Percentiles rank a stretch among this genome's conserved stretches.
These are phyloP conservation scores for Rutpela maculata DNA, from an alignment of 2,888 invertebrate genomes.

Conservation along the genomic window DNA sequence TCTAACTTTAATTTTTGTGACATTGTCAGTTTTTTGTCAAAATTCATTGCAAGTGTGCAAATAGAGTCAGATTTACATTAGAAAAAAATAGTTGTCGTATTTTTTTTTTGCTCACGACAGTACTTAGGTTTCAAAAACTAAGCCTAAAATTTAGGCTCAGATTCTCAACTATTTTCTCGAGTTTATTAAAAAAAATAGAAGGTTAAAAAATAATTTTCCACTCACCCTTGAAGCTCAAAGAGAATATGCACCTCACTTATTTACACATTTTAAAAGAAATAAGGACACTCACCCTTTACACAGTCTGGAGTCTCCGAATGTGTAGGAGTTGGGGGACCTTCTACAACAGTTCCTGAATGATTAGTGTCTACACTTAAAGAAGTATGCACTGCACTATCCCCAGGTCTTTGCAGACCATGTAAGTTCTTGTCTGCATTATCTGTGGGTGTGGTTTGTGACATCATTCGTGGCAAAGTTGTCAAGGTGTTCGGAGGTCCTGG, in stretches of 20 bases:
- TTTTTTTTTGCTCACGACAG: too few relatives aligned
- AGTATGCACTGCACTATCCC: conserved; percentile 67
- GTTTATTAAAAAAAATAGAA: too few relatives aligned
- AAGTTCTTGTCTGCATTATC: conserved; percentile 65
- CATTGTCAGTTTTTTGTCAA: too few relatives aligned
- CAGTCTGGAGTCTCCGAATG: conserved; percentile 84
- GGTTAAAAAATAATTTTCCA: neutral
- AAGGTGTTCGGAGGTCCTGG: conserved; percentile 72
- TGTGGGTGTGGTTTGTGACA: conserved; percentile 73
- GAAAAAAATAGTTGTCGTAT: too few relatives aligned
- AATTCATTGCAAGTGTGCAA: too few relatives aligned
- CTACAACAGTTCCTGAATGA: conserved; percentile 71
- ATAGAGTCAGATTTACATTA: too few relatives aligned
- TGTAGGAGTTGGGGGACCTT: conserved; percentile 86
- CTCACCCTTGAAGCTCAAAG: neutral
- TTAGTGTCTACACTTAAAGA: conserved; percentile 77
- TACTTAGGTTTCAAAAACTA: too few relatives aligned
- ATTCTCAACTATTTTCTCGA: too few relatives aligned
- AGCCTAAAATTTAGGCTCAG: too few relatives aligned
- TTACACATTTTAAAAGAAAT: neutral
- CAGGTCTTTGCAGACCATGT: conserved; percentile 62
- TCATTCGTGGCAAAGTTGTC: conserved; percentile 74
- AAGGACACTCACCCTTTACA: conserved; percentile 77
- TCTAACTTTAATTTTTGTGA: too few relatives aligned
- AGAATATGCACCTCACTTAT: neutral